These are phyloP conservation scores for Torymus tubicola DNA, from an alignment of 2,888 invertebrate species.

Conservation along the genomic window DNA sequence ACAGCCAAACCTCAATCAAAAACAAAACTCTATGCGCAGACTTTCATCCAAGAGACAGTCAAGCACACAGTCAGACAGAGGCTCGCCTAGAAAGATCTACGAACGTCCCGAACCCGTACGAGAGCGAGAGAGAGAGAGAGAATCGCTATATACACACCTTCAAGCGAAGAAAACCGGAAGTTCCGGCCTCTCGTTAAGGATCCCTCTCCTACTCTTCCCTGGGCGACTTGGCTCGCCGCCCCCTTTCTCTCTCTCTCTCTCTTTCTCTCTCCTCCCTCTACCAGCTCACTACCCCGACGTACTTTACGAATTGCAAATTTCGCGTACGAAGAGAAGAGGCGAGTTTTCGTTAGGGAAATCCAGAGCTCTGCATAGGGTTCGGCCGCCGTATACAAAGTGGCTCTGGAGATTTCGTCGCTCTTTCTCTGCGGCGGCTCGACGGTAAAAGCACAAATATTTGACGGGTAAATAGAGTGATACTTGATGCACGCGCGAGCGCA, in stretches of 20 bases:
- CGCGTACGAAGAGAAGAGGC: conserved; percentile 61
- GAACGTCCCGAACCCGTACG: too few species aligned
- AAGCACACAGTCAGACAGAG: conserved; percentile 2
- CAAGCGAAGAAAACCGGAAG: conserved; percentile 52
- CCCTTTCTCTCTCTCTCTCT: conserved; percentile 55
- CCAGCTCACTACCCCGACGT: conserved; percentile 33
- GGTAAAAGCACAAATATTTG: conserved; percentile 76
- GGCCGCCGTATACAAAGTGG: conserved; percentile 73
- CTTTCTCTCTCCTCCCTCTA: conserved; percentile 57
- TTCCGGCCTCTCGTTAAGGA: conserved; percentile 58
- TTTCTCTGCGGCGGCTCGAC: conserved; percentile 67
- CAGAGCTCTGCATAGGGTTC: conserved; percentile 65
- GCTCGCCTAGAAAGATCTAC: too few species aligned
- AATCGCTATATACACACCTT: neutral
- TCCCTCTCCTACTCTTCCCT: conserved; percentile 30
- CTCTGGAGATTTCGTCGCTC: conserved; percentile 66
- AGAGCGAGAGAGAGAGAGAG: neutral
- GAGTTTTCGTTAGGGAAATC: conserved; percentile 75
- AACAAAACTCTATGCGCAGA: too few species aligned
- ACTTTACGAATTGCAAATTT: conserved; percentile 76
- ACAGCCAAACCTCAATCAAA: too few species aligned
- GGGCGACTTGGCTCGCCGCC: conserved; percentile 37
- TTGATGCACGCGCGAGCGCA: conserved; percentile 70
- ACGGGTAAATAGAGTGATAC: conserved; percentile 76
- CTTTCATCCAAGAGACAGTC: neutral